phyloP scores from a whole-genome alignment of 2,113 vertebrate genomes.

The Craseonycteris thonglongyai region DNA sequence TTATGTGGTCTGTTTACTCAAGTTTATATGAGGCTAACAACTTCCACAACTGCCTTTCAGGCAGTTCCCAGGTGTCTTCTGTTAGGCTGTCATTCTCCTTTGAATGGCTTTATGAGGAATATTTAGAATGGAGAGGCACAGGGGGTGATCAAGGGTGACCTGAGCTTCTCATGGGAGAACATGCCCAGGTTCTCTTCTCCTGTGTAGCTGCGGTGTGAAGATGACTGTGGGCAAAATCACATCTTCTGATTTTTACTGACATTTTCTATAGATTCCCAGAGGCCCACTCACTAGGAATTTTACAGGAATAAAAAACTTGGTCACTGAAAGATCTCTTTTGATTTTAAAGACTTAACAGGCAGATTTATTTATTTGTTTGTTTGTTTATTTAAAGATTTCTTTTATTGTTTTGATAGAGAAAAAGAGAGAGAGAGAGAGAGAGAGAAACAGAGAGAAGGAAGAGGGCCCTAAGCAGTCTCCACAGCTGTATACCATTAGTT shows the following conservation, averaged over 20 bases:
- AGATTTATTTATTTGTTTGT: neutral
- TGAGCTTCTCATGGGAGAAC: neutral
- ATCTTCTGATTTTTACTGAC: neutral
- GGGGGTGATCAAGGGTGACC: neutral
- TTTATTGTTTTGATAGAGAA: too few species aligned
- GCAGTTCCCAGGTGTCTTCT: slow-evolving; percentile 45
- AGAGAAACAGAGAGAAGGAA: too few species aligned
- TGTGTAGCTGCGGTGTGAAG: neutral
- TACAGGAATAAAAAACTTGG: neutral
- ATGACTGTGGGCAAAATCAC: neutral
- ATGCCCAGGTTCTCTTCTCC: neutral
- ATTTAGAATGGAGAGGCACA: slow-evolving; percentile 6
- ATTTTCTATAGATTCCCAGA: neutral
- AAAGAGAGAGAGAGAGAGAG: too few species aligned
- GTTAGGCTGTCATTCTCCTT: neutral
- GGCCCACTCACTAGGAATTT: neutral
- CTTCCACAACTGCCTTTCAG: slow-evolving; percentile 39
- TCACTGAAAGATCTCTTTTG: neutral
- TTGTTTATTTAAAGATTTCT: neutral
- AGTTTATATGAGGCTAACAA: slow-evolving; percentile 51
- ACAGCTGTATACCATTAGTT: too few species aligned
- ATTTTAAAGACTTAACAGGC: neutral
- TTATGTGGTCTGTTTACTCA: slow-evolving; percentile 59
- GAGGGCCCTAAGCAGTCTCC: too few species aligned
- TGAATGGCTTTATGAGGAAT: slow-evolving; percentile 56